Base-by-base conservation (phyloP, 2,888 invertebrate species). In the Dynastes grantii region DNA sequence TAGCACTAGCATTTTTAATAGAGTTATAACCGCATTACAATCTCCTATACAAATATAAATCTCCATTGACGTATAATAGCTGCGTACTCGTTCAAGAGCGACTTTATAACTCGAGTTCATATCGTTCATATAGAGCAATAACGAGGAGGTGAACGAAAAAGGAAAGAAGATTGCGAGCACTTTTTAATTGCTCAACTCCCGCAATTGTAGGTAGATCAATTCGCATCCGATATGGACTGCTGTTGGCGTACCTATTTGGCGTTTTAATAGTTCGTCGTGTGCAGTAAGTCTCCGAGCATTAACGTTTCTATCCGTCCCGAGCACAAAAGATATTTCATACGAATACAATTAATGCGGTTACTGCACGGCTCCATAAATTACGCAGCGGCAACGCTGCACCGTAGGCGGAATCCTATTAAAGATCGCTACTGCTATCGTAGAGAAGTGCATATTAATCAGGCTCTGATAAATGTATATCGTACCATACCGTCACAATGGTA, bases 341-440 rank as follows among this genome's bases (percentile, higher is more conserved):
- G 73, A 76, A 71, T 71, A 80, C 81, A 80, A 81, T 82, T 82
- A 82, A 82, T 82, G 82, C 65, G 65, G 65, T 79, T 80, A 80
- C 70, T 58, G 80, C 79, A 79, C 78, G 76, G 76, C 68, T 70
- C 76, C 81, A 82, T 82, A 82, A 82, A 82, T 82, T 80, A 82
- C 81, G 58, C 78, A 80, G 78, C 79, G 76, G 82, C 81, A 73
- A 67, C 65, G 40, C 16, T 11, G 45, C 67, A 76, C 82, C 80
- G 82, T 82, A 78, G 82, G 82, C 81, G 82, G 82, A 81, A 80
- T 82, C 80, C 79, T 82, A 80, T 82, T 82, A 82, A 81, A 82
- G 82, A 82, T 81, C 78, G 82, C 81, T 81, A 82, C 82, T 79
- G 81, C 82, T 82, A 81, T 81, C 81, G 80, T 76, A 78, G 82